Evolutionary conservation across 2,113 vertebrate species (phyloP), one percentile per base, ranked within the genome.

Genomic region (Myiozetetes cayanensis): DNA sequence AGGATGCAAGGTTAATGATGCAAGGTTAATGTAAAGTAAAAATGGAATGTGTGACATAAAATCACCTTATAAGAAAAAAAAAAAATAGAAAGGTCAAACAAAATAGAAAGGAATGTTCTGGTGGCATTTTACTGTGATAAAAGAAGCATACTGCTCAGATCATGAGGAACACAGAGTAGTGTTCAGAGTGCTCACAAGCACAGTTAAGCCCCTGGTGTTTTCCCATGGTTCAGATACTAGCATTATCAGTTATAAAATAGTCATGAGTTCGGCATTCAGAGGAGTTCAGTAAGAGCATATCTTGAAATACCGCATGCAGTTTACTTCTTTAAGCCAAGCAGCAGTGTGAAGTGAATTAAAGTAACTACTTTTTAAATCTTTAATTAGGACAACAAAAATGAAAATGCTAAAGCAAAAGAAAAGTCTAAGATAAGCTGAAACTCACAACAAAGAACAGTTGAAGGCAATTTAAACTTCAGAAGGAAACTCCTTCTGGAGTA

Each of bases 211-310:
- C 17, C 25, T 53, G 41, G 25, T 84, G 50, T 81, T 93, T 93
- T 81, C n/a, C 13, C 43, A 30, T 31, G 23, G 55, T 85, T 87
- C 74, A 66, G 41, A 77, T 39, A 63, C 30, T 27, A 79, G 35
- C 31, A 74, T 90, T 82, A 58, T 75, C 88, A 78, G 47, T 63
- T 85, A 85, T 82, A 52, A 92, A 96, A 82, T 25, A 93, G 43
- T 63, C 23, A 87, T 43, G 70, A 91, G 33, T 35, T 55, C 1
- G 3, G 35, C 35, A 43, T 74, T 75, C 61, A 82, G 71, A 84
- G 24, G 22, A 80, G 19, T 33, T 70, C 33, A 65, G 39, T 62
- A 59, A 82, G 12, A 61, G 8, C 4, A 10, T 55, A 84, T 22
- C 28, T 77, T 52, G 55, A 85, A 93, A 85, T 75, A 71, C 9